phyloP scores from a whole-genome alignment of 2,797 vertebrate genomes.

The Acanthurus lineatus region DNA sequence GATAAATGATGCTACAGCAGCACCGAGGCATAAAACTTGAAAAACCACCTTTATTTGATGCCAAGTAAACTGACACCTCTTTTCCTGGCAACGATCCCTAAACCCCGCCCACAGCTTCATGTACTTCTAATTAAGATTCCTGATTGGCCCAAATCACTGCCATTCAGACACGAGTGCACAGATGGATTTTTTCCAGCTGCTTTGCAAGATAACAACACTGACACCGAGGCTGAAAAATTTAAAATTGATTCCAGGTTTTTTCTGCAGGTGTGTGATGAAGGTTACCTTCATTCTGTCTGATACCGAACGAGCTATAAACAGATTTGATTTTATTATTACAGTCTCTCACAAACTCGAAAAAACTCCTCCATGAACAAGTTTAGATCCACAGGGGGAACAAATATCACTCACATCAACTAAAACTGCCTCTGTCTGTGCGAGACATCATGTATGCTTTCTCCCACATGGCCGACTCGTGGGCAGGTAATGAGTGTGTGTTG shows the following conservation, averaged over 20 bases:
- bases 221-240: not conserved
- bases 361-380: not conserved
- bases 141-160: no score
- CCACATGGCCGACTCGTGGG: constrained; percentile 3
- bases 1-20: no score
- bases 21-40: no score
- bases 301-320: not conserved
- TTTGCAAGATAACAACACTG: no score
- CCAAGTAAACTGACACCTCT: no score
- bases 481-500: constrained; percentile 41
- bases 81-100: no score
- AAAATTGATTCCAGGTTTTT: not conserved
- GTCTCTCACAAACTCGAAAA: no score
- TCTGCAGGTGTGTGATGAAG: constrained; percentile 3
- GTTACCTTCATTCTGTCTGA: not conserved
- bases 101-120: no score
- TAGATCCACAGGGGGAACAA: constrained; percentile 14
- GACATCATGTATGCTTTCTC: constrained; percentile 25
- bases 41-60: no score
- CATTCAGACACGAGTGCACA: no score
- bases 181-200: no score
- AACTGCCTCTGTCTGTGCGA: constrained; percentile 12
- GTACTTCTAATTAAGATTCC: no score
- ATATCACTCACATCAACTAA: constrained; percentile 10
- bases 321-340: not conserved